Evolutionary conservation across 2,888 invertebrate genomes (phyloP), one percentile per base, ranked within the genome.

Genomic region (Leucophenga maculata): DNA sequence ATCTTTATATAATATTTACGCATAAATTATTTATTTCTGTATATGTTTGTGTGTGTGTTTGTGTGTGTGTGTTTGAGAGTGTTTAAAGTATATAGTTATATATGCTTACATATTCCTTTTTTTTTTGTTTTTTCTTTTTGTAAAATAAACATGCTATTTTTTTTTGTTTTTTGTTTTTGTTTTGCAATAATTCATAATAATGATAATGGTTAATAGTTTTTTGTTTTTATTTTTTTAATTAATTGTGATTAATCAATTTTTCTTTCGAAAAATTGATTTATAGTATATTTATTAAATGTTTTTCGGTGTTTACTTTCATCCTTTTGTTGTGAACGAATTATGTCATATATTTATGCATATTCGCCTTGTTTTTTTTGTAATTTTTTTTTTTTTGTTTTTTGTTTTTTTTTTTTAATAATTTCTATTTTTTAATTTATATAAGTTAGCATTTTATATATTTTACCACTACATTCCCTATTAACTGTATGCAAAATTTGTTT

Each of bases 231-330:
- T 50, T 75, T 72, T 70, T 72, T 72, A 75, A 74, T 72, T 74
- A 73, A 72, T 77, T 76, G 69, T 75, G 76, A 75, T 79, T 79
- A 81, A 83, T 79, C 77, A 77, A 81, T 80, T 72, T 72, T 72
- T 70, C 77, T 73, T 31, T 48, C 74, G 77, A 77, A 78, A 77
- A 75, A 77, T 79, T 78, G 65, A 74, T 78, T 83, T 72, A 72
- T 72, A 77, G 67, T 75, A 74, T 75, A 75, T 79, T 71, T 77
- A 75, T 76, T 76, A 77, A 79, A 78, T 82, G 76, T 85, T 81
- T 85, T 78, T 79, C 82, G 85, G 85, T 85, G 82, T 86, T 84
- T 85, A 81, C 86, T 86, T 85, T 86, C 84, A 86, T 86, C 86
- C 86, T 85, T 84, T 84, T 78, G 77, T 84, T 82, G 83, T 83